Conservation (phyloP, 1,140 invertebrate species). For the Sinella curviseta region DNA sequence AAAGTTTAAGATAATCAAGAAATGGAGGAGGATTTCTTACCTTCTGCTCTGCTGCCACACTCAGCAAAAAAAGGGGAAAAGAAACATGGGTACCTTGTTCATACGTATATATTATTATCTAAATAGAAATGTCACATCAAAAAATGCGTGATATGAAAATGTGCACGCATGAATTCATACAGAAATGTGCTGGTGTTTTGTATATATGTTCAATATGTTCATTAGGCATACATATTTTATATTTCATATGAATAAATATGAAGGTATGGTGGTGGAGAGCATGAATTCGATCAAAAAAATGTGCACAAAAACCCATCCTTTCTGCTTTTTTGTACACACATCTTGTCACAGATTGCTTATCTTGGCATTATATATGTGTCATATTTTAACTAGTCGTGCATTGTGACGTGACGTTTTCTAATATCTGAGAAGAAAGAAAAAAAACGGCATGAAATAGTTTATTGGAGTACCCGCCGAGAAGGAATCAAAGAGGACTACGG, state of each 20-base stretch:
- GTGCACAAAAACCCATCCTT: not conserved
- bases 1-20: too few species aligned
- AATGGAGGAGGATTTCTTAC: too few species aligned
- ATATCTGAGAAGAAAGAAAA: not conserved
- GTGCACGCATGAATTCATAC: not conserved
- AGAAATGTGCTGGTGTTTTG: not conserved
- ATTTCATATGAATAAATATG: too few species aligned
- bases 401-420: constrained; percentile 27
- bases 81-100: too few species aligned
- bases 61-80: too few species aligned
- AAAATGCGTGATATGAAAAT: not conserved
- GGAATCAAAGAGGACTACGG: constrained; percentile 20
- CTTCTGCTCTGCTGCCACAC: too few species aligned
- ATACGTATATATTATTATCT: too few species aligned
- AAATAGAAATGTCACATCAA: not conserved
- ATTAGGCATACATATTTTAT: too few species aligned
- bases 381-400: constrained; percentile 27
- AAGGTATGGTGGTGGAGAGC: not conserved
- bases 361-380: constrained; percentile 23
- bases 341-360: constrained; percentile 23
- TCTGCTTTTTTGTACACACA: not conserved
- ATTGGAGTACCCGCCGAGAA: constrained; percentile 11
- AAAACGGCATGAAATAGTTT: constrained; percentile 22
- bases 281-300: not conserved
- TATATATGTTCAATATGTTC: too few species aligned